Percentiles rank a stretch among this genome's conserved stretches.
Conservation (phyloP, 2,113 vertebrate species). For the Pterocles burchelli region DNA sequence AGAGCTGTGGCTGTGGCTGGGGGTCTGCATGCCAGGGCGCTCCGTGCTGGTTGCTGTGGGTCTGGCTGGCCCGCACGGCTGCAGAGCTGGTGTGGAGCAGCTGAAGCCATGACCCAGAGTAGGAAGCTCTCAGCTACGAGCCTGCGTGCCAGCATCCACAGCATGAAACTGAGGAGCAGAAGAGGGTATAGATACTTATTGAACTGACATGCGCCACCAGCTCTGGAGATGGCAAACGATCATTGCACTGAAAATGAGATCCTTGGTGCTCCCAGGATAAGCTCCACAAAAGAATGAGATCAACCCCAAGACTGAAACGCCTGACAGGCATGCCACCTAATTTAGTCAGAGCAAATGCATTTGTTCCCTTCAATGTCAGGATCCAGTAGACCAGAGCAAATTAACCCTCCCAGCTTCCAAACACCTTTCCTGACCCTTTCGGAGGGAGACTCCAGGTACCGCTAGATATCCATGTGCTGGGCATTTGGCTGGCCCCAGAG, state of each 20-base stretch:
- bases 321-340: too few species aligned
- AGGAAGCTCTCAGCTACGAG: not conserved
- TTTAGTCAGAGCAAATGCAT: not conserved
- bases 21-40: too few species aligned
- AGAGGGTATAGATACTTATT: not conserved
- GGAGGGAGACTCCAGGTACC: not conserved
- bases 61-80: accelerated
- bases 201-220: not conserved
- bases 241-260: not conserved
- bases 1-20: accelerated
- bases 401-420: not conserved
- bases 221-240: not conserved
- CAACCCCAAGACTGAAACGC: not conserved
- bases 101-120: not conserved
- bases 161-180: not conserved
- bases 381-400: not conserved
- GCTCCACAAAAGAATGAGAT: not conserved
- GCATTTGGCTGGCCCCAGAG: accelerated
- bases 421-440: not conserved
- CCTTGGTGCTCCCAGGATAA: not conserved
- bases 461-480: not conserved
- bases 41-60: too few species aligned
- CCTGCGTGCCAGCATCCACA: accelerated
- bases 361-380: not conserved
- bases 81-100: not conserved